Evolutionary conservation across 2,113 vertebrate genomes (phyloP).

Genomic region (Falco punctatus): DNA sequence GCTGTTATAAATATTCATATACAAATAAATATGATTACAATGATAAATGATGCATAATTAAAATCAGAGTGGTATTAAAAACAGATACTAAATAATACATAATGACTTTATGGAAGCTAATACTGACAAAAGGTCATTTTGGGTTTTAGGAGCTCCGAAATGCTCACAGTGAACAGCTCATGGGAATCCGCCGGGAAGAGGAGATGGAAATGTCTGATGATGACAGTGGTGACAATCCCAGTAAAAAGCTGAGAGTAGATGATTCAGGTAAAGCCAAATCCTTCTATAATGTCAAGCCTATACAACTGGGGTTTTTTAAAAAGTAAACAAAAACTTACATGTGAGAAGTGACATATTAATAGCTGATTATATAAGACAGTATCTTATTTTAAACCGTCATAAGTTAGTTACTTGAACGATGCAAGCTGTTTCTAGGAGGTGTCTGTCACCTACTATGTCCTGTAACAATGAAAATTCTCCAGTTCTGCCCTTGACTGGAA

Average conservation of each 20-base stretch:
- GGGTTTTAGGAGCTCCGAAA: slow-evolving; percentile 90
- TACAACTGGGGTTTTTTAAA: not conserved
- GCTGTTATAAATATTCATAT: slow-evolving; percentile 25
- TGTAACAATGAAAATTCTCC: not conserved
- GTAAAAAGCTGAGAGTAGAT: slow-evolving; percentile 84
- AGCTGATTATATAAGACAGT: not conserved
- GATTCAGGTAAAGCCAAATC: slow-evolving; percentile 83
- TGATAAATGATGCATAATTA: not conserved
- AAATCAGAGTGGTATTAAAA: slow-evolving; percentile 21
- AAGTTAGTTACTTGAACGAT: slow-evolving; percentile 42
- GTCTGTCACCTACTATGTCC: slow-evolving; percentile 21
- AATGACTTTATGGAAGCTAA: not conserved
- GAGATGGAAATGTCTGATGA: slow-evolving; percentile 99
- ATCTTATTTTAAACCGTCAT: slow-evolving; percentile 36
- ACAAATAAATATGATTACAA: slow-evolving; percentile 23
- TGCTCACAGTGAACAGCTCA: slow-evolving; percentile 94
- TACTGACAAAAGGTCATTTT: slow-evolving; percentile 54
- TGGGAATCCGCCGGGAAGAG: slow-evolving; percentile 93
- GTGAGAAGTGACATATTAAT: not conserved
- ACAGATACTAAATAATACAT: not conserved
- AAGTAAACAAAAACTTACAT: not conserved
- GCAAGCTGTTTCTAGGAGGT: slow-evolving; percentile 39
- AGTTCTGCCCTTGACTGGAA: slow-evolving; percentile 12
- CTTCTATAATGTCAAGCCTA: not conserved
- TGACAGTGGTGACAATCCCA: slow-evolving; percentile 85